These are phyloP conservation scores for Brassicogethes aeneus DNA, from an alignment of 2,888 invertebrate species.

Conservation along the genomic window DNA sequence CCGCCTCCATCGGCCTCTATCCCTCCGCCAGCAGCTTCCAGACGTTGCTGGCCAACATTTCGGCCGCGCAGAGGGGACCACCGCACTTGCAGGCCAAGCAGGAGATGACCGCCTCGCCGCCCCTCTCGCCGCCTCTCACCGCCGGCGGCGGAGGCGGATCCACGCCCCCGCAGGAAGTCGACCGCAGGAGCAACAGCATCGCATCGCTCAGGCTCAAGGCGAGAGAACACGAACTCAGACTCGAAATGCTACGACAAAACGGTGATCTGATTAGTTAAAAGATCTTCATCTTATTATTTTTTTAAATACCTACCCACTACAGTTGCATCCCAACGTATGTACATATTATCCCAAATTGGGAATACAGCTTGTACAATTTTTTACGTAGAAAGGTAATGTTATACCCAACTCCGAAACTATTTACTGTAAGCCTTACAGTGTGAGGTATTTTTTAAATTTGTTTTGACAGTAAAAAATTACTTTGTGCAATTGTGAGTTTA, in stretches of 20 bases:
- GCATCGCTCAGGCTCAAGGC: slow-evolving; percentile 81
- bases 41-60: slow-evolving; percentile 72
- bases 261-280: slow-evolving; percentile 75
- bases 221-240: slow-evolving; percentile 77
- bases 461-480: too few species aligned
- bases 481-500: too few species aligned
- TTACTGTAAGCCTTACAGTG: too few species aligned
- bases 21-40: slow-evolving; percentile 67
- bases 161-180: slow-evolving; percentile 57
- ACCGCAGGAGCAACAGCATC: slow-evolving; percentile 78
- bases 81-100: too few species aligned
- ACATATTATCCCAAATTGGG: too few species aligned
- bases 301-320: too few species aligned
- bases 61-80: slow-evolving; percentile 53
- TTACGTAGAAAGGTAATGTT: too few species aligned
- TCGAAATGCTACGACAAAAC: slow-evolving; percentile 74
- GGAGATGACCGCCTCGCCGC: slow-evolving; percentile 46
- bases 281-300: too few species aligned
- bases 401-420: too few species aligned
- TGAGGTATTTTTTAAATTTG: too few species aligned
- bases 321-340: too few species aligned
- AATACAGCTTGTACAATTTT: too few species aligned
- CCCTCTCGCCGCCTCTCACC: slow-evolving; percentile 46
- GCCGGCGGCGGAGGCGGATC: slow-evolving; percentile 20
- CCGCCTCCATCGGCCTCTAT: slow-evolving; percentile 51